Evolutionary conservation across 2,797 vertebrate genomes (phyloP), one percentile per base, ranked within the genome.

Genomic region (Argyrosomus regius): DNA sequence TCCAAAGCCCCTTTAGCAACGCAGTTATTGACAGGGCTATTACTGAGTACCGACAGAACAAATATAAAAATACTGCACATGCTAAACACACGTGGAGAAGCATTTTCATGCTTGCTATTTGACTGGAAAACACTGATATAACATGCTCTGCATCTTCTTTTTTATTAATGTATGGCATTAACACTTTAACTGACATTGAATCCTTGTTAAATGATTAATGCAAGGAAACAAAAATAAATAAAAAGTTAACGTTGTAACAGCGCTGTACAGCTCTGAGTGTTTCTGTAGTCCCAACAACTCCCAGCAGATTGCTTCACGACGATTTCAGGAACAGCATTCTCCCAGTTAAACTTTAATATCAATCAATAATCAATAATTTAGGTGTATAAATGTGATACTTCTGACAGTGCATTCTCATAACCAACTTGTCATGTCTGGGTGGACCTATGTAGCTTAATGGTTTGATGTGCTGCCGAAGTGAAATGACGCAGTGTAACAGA

Each of bases 1-100:
- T 35, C 12, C 18, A 26, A 50, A 78, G 46, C 60, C 63, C 35
- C 69, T 26, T 81, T 0, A 84, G 71, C 79, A 31, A 6, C 49
- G 31, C 39, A 17, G 60, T 43, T 52, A 46, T 0, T 66, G 75
- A 78, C 81, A 31, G 26, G 46, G 3, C 67, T 39, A 77, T 63
- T 62, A 71, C 58, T 62, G 2, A 61, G 7, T 17, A 20, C 22
- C 48, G 9, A 54, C 43, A 4, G 28, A 56, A 45, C 24, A 11
- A 61, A 61, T 39, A 50, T 9, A 26, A 26, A 49, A 31, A 10
- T 10, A 31, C 3, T 7, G n/a, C 31, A 66, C 59, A 28, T 39
- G 54, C n/a, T 57, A 46, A 60, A 48, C 35, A 45, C 26, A 46
- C 6, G 60, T 16, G 50, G 53, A 35, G 52, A 1, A 52, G 5